Conservation (phyloP, 2,797 vertebrate genomes). For the Acrossocheilus wenchowensis region DNA sequence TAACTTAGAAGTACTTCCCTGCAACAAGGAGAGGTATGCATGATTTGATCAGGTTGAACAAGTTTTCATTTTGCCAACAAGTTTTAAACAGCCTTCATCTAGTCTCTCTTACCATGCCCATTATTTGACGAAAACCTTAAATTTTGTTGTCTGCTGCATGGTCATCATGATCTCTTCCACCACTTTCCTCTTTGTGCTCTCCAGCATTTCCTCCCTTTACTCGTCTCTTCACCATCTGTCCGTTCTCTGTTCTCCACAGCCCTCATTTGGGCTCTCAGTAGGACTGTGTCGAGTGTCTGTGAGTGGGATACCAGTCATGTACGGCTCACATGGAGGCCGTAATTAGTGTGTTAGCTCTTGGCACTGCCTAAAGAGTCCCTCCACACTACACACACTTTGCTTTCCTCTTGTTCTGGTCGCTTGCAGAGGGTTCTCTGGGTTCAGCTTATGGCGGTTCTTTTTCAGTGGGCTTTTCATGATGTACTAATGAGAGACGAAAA, state of each 20-base stretch:
- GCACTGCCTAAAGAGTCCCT: slow-evolving; percentile 57
- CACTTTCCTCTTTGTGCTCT: slow-evolving; percentile 46
- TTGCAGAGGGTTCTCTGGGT: not conserved
- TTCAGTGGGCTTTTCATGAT: not conserved
- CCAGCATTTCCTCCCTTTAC: slow-evolving; percentile 72
- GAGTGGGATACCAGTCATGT: slow-evolving; percentile 68
- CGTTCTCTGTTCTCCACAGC: slow-evolving; percentile 69
- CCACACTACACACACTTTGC: not conserved
- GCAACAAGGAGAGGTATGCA: too few relatives aligned
- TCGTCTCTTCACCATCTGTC: slow-evolving; percentile 79
- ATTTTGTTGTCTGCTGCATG: slow-evolving; percentile 56
- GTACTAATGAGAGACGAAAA: not conserved
- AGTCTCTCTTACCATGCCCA: not conserved
- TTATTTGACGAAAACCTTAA: not conserved
- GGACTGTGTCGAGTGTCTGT: slow-evolving; percentile 71
- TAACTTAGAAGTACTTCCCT: too few relatives aligned
- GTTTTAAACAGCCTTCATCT: not conserved
- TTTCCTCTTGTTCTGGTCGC: not conserved
- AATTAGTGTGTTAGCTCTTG: slow-evolving; percentile 77
- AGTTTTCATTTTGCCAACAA: too few relatives aligned
- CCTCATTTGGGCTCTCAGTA: slow-evolving; percentile 81
- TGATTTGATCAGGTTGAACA: too few relatives aligned
- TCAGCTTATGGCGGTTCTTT: not conserved
- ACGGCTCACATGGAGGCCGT: slow-evolving; percentile 75
- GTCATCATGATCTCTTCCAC: slow-evolving; percentile 52